Conservation (phyloP, 2,797 vertebrate species). For the Manis crassicaudata region DNA sequence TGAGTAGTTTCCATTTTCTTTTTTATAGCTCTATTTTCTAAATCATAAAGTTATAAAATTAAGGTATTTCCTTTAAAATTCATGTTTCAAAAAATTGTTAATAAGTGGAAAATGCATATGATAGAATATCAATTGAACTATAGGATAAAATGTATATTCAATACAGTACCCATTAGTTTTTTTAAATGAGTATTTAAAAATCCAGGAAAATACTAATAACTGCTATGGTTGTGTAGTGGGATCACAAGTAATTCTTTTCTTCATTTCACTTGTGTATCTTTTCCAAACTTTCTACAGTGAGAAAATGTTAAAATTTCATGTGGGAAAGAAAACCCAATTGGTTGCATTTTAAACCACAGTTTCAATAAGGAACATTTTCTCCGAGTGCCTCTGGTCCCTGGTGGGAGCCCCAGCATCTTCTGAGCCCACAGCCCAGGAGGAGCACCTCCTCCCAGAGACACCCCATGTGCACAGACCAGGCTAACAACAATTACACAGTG, state of each 20-base stretch:
- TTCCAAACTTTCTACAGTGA: background rate
- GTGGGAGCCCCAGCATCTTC: background rate
- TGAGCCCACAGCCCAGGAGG: background rate
- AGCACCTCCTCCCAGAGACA: background rate
- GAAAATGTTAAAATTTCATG: background rate
- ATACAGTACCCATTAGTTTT: background rate
- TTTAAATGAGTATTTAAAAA: background rate
- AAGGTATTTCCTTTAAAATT: background rate
- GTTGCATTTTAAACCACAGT: background rate
- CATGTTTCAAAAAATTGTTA: background rate
- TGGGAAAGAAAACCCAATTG: background rate
- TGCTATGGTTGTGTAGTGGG: background rate
- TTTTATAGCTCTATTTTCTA: background rate
- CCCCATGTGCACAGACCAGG: background rate
- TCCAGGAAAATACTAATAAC: background rate
- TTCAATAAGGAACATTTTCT: background rate
- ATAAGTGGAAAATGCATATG: background rate
- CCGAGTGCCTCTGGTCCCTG: background rate
- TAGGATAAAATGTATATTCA: background rate
- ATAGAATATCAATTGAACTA: background rate
- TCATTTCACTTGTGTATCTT: background rate
- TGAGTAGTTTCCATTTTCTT: background rate
- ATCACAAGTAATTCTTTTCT: background rate
- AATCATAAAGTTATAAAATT: background rate
- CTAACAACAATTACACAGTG: fast-evolving